Evolutionary conservation across 2,113 vertebrate species (phyloP), one percentile per base, ranked within the genome.

Genomic region (Ceuthmochares aereus): DNA sequence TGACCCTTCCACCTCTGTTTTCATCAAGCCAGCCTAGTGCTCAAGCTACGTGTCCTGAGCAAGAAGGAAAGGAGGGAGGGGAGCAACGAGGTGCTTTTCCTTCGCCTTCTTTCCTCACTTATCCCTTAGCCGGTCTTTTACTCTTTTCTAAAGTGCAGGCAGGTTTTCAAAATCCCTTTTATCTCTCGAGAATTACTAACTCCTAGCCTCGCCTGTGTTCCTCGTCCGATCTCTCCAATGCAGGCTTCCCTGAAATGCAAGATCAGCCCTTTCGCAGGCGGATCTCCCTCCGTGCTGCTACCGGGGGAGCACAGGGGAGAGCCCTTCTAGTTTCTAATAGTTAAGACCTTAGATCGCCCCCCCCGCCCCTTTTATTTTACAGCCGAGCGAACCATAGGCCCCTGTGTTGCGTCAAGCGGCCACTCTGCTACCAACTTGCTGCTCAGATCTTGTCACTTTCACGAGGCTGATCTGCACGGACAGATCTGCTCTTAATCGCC

Each of bases 111-210:
- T 88, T 87, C 77, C 67, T 42, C 2, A 0, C 73, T 81, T 81
- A 34, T 29, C 67, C 89, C 45, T 87, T 95, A 90, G 90, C 36
- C 40, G 68, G 76, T 68, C 95, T 98, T 98, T 98, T 98, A 97
- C 98, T 98, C 98, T 98, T 81, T 72, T 66, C 68, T 49, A 81
- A 96, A 96, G 92, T 84, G 76, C 60, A 17, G 34, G 15, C 74
- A 7, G 93, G 64, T 73, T 84, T 77, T 89, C 86, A 32, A 95
- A 95, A 93, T 74, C 83, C 95, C 69, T 93, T 98, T 98, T 98
- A 98, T 98, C 97, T 98, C 96, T 77, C 84, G 91, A 98, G 97
- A 90, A 94, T 93, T 67, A 14, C 27, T 87, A 90, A 93, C 93
- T 96, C 93, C 95, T 91, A 87, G 67, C 66, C 80, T 77, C 55